phyloP scores from a whole-genome alignment of 2,888 invertebrate species.

The Amphipoea oculea region DNA sequence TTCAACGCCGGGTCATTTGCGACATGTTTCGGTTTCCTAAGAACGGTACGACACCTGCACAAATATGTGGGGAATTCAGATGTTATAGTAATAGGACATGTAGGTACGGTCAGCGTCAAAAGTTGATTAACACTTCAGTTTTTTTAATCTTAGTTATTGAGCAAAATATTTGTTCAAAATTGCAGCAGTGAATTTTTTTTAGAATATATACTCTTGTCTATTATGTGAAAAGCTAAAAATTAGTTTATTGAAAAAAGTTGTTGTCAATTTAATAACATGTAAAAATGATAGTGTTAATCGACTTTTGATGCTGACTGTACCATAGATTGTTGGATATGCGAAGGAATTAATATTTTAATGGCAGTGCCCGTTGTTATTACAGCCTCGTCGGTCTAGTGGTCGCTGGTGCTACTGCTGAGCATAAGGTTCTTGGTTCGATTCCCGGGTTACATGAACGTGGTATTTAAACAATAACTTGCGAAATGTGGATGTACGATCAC shows the following conservation, averaged over 20 bases:
- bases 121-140: too few species aligned
- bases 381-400: background rate
- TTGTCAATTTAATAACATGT: too few species aligned
- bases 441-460: background rate
- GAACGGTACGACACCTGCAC: conserved; percentile 30
- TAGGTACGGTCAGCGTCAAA: too few species aligned
- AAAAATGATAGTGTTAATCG: too few species aligned
- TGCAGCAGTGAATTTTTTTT: too few species aligned
- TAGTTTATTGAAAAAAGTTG: too few species aligned
- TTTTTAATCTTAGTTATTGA: too few species aligned
- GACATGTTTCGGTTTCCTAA: conserved; percentile 34
- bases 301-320: background rate
- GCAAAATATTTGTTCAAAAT: too few species aligned
- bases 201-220: too few species aligned
- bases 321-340: background rate
- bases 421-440: background rate
- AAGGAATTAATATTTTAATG: background rate
- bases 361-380: background rate
- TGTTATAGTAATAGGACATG: conserved; percentile 15
- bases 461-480: background rate
- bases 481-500: too few species aligned
- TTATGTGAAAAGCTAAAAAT: too few species aligned
- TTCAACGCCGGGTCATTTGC: conserved; percentile 42
- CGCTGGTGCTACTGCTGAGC: background rate
- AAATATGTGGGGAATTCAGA: conserved; percentile 20